Evolutionary conservation across 2,888 invertebrate genomes (phyloP).

Genomic region (Drosophila quasianomalipes): DNA sequence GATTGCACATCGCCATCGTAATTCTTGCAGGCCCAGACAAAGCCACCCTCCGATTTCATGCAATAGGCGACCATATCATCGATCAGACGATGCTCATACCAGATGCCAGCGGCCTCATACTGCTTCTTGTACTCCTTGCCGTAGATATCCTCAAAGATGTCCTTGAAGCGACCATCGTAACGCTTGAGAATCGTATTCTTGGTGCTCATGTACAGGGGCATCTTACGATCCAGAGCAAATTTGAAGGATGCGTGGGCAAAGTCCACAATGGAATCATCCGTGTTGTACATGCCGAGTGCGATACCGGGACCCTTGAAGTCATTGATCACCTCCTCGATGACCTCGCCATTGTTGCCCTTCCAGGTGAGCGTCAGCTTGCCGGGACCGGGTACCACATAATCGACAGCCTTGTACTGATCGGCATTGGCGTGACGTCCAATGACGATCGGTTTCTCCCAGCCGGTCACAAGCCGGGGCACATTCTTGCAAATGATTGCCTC

Average conservation of each 20-base stretch:
- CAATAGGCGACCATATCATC: slow-evolving; percentile 99
- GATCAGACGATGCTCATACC: slow-evolving; percentile 99
- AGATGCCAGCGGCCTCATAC: slow-evolving; percentile 94
- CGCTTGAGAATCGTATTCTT: slow-evolving; percentile 98
- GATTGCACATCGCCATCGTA: slow-evolving; percentile 99
- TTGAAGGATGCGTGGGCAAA: slow-evolving; percentile 98
- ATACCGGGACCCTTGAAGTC: slow-evolving; percentile 95
- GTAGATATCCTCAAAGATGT: slow-evolving; percentile 98
- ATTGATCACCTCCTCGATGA: slow-evolving; percentile 91
- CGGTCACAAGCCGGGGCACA: slow-evolving; percentile 96
- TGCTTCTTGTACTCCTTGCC: slow-evolving; percentile 93
- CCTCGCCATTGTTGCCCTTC: slow-evolving; percentile 86
- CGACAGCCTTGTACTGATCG: slow-evolving; percentile 98
- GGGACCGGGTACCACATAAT: slow-evolving; percentile 96
- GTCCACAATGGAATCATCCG: slow-evolving; percentile 95
- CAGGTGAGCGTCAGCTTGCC: slow-evolving; percentile 95
- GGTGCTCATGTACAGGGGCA: slow-evolving; percentile 97
- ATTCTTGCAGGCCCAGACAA: slow-evolving; percentile 99
- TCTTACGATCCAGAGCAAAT: slow-evolving; percentile 93
- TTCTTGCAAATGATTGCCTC: slow-evolving; percentile 96
- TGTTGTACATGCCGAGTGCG: slow-evolving; percentile 98
- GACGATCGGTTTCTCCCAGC: slow-evolving; percentile 98
- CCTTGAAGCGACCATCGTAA: slow-evolving; percentile 98
- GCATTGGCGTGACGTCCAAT: slow-evolving; percentile 99
- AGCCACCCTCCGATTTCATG: slow-evolving; percentile 99